A percentile compares a stretch with the other conserved stretches of the same genome.
phyloP scores from a whole-genome alignment of 2,888 invertebrate genomes.

The Ischnura elegans region DNA sequence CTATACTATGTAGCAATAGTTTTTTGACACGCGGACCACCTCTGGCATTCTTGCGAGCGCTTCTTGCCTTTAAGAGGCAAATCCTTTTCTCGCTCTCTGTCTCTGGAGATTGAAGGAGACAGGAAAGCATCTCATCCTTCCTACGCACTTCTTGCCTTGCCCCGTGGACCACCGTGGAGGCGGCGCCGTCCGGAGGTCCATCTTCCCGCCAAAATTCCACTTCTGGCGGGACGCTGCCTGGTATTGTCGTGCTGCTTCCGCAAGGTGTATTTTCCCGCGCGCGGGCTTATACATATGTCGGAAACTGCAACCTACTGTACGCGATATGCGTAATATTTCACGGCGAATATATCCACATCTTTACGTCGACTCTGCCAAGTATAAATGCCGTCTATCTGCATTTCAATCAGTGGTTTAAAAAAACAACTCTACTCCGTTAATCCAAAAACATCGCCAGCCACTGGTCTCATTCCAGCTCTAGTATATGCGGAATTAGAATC shows the following conservation, averaged over 20 bases:
- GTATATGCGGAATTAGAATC: too few species aligned
- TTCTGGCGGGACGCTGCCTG: not conserved
- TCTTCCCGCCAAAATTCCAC: not conserved
- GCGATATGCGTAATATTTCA: too few species aligned
- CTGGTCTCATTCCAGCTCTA: too few species aligned
- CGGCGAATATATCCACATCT: too few species aligned
- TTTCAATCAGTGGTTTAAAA: too few species aligned
- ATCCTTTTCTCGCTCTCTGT: not conserved
- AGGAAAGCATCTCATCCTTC: not conserved
- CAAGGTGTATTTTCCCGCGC: not conserved
- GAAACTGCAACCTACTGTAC: too few species aligned
- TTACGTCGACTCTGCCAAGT: too few species aligned
- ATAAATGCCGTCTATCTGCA: too few species aligned
- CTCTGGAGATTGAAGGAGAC: not conserved
- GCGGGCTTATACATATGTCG: not conserved
- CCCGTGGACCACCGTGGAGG: not conserved
- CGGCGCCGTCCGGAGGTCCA: not conserved
- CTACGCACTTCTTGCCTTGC: not conserved
- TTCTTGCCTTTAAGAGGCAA: not conserved
- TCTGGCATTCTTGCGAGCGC: not conserved
- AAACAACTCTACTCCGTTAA: too few species aligned
- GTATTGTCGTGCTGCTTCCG: not conserved
- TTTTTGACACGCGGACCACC: not conserved
- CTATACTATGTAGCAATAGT: too few species aligned
- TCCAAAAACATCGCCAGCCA: too few species aligned